Evolutionary conservation across 1,140 invertebrate species (phyloP).

Genomic region (Aphelenchoides avenae): DNA sequence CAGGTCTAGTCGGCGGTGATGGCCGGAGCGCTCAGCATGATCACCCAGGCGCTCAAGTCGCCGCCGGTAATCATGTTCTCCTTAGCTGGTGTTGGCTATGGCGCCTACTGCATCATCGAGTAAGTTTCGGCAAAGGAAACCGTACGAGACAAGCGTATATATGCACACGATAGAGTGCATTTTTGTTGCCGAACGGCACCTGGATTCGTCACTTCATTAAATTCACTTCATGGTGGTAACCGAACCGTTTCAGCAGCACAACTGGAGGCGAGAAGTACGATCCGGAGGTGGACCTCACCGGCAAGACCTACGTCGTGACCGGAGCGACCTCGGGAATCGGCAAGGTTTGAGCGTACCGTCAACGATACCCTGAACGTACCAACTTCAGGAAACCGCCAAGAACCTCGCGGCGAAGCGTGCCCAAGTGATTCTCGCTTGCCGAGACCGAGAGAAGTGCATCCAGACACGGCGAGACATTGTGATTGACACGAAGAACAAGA

Average conservation of each 20-base stretch:
- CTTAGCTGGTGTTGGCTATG: conserved; percentile 43
- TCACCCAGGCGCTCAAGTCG: conserved; percentile 44
- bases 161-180: too few species aligned
- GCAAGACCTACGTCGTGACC: conserved; percentile 58
- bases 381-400: conserved; percentile 7
- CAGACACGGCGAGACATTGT: conserved; percentile 54
- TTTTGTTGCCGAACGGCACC: too few species aligned
- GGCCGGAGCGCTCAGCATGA: too few species aligned
- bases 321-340: conserved; percentile 57
- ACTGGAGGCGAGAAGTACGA: conserved; percentile 47
- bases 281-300: conserved; percentile 47
- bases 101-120: conserved; percentile 52
- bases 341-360: too few species aligned
- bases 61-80: conserved; percentile 52
- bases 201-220: too few species aligned
- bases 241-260: conserved; percentile 45
- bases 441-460: conserved; percentile 57
- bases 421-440: conserved; percentile 56
- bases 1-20: too few species aligned
- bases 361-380: too few species aligned
- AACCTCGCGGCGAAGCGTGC: conserved; percentile 55
- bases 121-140: too few species aligned
- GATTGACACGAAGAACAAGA: conserved; percentile 51
- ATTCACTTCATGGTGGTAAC: too few species aligned
- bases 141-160: too few species aligned